Conservation (phyloP, 30 jellyfish, hydroid and myxozoan genomes). For the Aurelia aurita complex sp. Pacific region DNA sequence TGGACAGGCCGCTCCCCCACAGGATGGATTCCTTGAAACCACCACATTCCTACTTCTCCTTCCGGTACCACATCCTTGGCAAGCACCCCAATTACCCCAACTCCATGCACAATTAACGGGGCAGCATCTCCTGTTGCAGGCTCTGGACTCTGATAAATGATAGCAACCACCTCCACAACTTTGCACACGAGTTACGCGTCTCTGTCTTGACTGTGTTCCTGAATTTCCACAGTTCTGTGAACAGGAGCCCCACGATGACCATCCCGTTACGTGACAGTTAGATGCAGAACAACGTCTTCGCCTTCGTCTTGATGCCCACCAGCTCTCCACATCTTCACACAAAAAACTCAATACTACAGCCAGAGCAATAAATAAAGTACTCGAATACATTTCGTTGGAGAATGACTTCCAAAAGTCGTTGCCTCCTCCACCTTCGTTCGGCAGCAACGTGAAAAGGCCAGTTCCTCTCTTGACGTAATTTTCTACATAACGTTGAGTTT, state of each 20-base stretch:
- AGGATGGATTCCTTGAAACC: constrained; percentile 45
- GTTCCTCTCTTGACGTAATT: too few species aligned
- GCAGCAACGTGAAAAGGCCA: too few species aligned
- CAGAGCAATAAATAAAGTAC: not conserved
- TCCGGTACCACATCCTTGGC: constrained; percentile 83
- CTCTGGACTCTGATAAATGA: constrained; percentile 35
- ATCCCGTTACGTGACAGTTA: constrained; percentile 41
- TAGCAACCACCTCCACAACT: constrained; percentile 67
- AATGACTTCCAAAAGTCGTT: too few species aligned
- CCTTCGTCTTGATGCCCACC: constrained; percentile 47
- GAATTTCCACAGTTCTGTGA: constrained; percentile 48
- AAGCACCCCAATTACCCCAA: constrained; percentile 82
- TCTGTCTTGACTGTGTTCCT: constrained; percentile 39
- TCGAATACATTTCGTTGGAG: not conserved
- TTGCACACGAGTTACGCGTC: constrained; percentile 45
- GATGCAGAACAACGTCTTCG: constrained; percentile 49
- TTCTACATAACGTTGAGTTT: too few species aligned
- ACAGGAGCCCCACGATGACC: constrained; percentile 53
- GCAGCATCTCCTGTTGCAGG: constrained; percentile 78
- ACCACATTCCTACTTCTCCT: constrained; percentile 49
- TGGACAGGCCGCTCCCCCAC: constrained; percentile 67
- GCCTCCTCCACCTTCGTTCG: too few species aligned
- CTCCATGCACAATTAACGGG: constrained; percentile 76
- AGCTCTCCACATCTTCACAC: constrained; percentile 4
- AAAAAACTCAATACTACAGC: not conserved